Conservation (phyloP, 1,140 invertebrate species). For the Lineus longissimus region DNA sequence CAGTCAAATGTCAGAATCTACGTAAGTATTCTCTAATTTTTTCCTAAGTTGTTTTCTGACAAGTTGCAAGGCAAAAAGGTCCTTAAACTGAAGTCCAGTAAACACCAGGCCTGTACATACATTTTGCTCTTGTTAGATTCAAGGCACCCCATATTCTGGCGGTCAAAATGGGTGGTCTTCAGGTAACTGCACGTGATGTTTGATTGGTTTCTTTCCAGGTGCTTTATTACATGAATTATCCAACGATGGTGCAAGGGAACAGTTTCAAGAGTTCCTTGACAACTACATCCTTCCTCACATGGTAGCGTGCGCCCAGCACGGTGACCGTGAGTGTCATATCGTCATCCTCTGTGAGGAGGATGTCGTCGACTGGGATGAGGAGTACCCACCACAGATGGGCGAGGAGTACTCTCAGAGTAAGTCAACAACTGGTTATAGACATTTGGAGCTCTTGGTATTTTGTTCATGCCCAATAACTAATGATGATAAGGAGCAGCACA, state of each 20-base stretch:
- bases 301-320: conserved; percentile 83
- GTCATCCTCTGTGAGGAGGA: conserved; percentile 94
- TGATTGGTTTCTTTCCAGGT: conserved; percentile 58
- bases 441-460: too few species aligned
- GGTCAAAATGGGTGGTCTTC: too few species aligned
- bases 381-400: conserved; percentile 98
- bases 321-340: conserved; percentile 67
- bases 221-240: conserved; percentile 95
- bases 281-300: conserved; percentile 92
- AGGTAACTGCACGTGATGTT: too few species aligned
- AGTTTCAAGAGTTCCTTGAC: conserved; percentile 95
- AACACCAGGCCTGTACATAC: too few species aligned
- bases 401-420: conserved; percentile 94
- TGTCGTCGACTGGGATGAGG: conserved; percentile 96
- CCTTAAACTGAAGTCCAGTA: too few species aligned
- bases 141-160: too few species aligned
- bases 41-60: too few species aligned
- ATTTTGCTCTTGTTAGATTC: too few species aligned
- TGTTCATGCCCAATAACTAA: too few species aligned
- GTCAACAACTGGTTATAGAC: not conserved
- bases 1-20: conserved; percentile 92
- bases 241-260: conserved; percentile 94
- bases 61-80: too few species aligned
- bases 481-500: too few species aligned
- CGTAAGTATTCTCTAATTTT: too few species aligned